Evolutionary conservation across 2,888 invertebrate genomes (phyloP).

Genomic region (Ecliptopera silaceata): DNA sequence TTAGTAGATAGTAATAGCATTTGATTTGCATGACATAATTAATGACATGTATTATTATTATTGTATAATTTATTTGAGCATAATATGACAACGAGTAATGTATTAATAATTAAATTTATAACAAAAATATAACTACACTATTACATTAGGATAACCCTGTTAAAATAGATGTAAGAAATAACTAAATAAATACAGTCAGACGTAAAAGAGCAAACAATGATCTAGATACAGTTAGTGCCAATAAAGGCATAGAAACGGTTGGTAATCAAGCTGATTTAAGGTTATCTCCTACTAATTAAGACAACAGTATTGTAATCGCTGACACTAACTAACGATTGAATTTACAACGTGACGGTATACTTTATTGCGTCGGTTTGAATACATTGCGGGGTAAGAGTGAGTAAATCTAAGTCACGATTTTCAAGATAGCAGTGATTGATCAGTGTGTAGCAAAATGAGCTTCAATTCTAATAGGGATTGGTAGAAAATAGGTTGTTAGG

Average conservation of each 20-base stretch:
- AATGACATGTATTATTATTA: no score
- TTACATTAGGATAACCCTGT: no score
- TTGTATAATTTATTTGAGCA: no score
- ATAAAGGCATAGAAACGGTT: constrained; percentile 23
- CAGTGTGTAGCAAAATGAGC: constrained; percentile 2
- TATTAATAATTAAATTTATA: no score
- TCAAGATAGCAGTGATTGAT: constrained; percentile 30
- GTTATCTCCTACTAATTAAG: constrained; percentile 44
- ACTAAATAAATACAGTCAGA: neutral
- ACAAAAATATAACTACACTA: no score
- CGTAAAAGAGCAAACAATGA: neutral
- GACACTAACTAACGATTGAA: constrained; percentile 43
- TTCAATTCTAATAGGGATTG: constrained; percentile 4
- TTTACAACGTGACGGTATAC: constrained; percentile 31
- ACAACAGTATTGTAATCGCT: constrained; percentile 42
- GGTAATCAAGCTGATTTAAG: constrained; percentile 36
- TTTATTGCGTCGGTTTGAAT: constrained; percentile 32
- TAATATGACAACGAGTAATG: no score
- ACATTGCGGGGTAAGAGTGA: constrained; percentile 23
- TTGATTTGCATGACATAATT: no score
- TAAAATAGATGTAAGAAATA: no score
- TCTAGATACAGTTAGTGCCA: constrained; percentile 13
- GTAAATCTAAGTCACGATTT: constrained; percentile 33
- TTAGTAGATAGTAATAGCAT: no score
- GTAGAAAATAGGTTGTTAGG: neutral